Evolutionary conservation across 2,113 vertebrate species (phyloP).

Genomic region (Psammodynastes pulverulentus): DNA sequence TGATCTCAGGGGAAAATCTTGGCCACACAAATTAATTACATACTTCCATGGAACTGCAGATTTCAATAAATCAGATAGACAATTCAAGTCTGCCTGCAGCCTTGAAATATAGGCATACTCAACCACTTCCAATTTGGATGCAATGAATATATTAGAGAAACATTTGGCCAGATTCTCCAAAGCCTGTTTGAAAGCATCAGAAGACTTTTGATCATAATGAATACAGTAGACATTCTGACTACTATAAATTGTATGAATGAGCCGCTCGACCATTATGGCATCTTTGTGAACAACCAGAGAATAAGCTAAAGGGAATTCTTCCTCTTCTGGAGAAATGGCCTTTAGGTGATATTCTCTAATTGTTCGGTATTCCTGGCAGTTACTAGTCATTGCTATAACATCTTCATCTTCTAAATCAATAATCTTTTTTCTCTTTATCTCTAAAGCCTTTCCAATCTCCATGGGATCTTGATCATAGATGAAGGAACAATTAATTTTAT

Average conservation of each 20-base stretch:
- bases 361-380: conserved; percentile 72
- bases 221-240: conserved; percentile 89
- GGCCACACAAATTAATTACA: conserved; percentile 89
- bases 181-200: conserved; percentile 77
- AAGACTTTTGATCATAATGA: conserved; percentile 87
- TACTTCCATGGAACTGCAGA: conserved; percentile 85
- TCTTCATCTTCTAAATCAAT: conserved; percentile 79
- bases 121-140: conserved; percentile 85
- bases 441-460: conserved; percentile 86
- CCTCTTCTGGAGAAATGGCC: conserved; percentile 74
- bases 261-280: conserved; percentile 86
- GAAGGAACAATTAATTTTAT: conserved; percentile 78
- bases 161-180: conserved; percentile 82
- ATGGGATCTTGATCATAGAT: conserved; percentile 84
- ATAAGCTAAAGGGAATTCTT: conserved; percentile 83
- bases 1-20: conserved; percentile 89
- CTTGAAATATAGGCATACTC: conserved; percentile 87
- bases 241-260: conserved; percentile 81
- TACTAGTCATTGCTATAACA: conserved; percentile 70
- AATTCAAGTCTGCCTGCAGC: conserved; percentile 89
- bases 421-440: conserved; percentile 72
- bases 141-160: conserved; percentile 84
- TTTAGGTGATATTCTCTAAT: conserved; percentile 75
- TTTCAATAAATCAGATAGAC: conserved; percentile 82
- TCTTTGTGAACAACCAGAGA: conserved; percentile 93